These are phyloP conservation scores for Pterobdella sp. DNA, from an alignment of 2,888 invertebrate genomes.

Conservation along the genomic window DNA sequence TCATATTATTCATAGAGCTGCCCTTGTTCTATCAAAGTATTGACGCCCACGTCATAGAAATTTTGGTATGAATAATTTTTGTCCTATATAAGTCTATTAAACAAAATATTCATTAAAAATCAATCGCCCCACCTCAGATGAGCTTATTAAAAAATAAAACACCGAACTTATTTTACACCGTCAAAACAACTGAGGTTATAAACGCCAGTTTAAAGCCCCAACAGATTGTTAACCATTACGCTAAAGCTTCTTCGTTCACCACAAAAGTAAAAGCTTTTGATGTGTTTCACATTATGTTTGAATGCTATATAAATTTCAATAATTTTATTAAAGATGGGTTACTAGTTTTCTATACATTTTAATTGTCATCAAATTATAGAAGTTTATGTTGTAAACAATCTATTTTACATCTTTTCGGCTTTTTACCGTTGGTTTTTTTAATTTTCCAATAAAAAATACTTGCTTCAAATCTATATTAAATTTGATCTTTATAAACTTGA, in stretches of 20 bases:
- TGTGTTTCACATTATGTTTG: no score
- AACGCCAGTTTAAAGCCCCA: constrained; percentile 66
- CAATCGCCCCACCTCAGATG: background rate
- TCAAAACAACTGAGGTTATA: constrained; percentile 64
- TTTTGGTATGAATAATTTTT: background rate
- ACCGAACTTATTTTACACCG: constrained; percentile 82
- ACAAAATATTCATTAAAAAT: background rate
- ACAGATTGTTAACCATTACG: constrained; percentile 71
- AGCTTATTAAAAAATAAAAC: constrained; percentile 23
- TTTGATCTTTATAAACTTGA: no score
- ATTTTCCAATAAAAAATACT: no score
- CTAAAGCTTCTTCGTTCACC: constrained; percentile 72
- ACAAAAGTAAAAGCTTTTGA: constrained; percentile 65
- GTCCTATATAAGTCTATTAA: background rate
- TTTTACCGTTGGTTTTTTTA: background rate
- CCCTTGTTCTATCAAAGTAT: background rate
- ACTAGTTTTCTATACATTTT: no score
- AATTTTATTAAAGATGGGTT: background rate
- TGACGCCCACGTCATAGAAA: background rate
- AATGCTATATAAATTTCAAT: no score
- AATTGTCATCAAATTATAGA: background rate
- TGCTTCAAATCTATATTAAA: no score
- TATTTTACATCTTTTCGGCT: background rate
- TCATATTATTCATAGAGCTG: background rate
- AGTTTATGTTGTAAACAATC: background rate